Evolutionary conservation across 2,888 invertebrate species (phyloP).

Genomic region (Lydus trimaculatus): DNA sequence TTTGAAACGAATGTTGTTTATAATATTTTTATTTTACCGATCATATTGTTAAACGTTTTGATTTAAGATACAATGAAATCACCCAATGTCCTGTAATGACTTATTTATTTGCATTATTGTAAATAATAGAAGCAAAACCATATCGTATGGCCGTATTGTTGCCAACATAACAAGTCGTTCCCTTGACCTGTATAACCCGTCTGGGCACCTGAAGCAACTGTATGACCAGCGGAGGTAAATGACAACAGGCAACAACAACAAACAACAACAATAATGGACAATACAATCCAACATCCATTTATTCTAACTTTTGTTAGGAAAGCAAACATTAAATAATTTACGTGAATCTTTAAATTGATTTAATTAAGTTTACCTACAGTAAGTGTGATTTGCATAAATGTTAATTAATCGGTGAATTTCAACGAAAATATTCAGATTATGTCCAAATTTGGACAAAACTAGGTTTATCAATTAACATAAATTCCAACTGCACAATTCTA

Average conservation of each 20-base stretch:
- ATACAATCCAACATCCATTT: slow-evolving; percentile 4
- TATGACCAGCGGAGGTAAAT: slow-evolving; percentile 23
- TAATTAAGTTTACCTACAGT: slow-evolving; percentile 22
- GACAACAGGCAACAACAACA: slow-evolving; percentile 19
- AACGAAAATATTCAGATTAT: slow-evolving; percentile 25
- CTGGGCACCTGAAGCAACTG: slow-evolving; percentile 40
- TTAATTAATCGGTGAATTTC: slow-evolving; percentile 24
- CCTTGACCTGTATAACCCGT: slow-evolving; percentile 47
- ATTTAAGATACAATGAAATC: neutral
- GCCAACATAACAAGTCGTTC: slow-evolving; percentile 45
- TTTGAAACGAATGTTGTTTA: neutral
- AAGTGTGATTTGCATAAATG: slow-evolving; percentile 24
- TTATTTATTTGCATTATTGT: slow-evolving; percentile 39
- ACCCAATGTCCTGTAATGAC: slow-evolving; percentile 20
- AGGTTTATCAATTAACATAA: slow-evolving; percentile 21
- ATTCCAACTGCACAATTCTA: slow-evolving; percentile 10
- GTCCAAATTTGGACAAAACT: slow-evolving; percentile 24
- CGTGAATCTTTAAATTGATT: slow-evolving; percentile 11
- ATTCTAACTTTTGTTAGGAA: neutral
- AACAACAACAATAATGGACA: slow-evolving; percentile 3
- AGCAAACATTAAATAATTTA: neutral
- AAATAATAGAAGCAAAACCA: slow-evolving; percentile 40
- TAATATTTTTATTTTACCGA: neutral
- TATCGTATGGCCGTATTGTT: slow-evolving; percentile 44
- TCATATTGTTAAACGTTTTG: neutral